Conservation (phyloP, 1,140 invertebrate species). For the Chironomus tepperi region DNA sequence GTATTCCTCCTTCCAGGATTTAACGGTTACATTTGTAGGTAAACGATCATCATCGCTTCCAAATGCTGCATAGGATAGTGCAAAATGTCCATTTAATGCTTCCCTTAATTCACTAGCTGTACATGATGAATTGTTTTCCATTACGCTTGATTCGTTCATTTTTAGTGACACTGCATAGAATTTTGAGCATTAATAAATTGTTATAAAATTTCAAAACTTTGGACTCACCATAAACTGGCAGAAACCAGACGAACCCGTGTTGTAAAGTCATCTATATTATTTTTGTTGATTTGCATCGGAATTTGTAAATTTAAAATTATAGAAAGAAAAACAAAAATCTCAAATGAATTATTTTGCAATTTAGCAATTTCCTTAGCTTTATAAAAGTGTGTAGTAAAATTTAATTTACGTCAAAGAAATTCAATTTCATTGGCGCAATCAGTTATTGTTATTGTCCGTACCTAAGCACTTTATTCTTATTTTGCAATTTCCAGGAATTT, state of each 20-base stretch:
- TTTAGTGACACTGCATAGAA: slow-evolving; percentile 36
- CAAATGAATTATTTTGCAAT: not conserved
- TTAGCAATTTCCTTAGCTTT: not conserved
- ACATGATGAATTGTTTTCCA: slow-evolving; percentile 29
- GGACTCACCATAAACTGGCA: slow-evolving; percentile 53
- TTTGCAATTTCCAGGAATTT: no score
- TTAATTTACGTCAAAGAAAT: not conserved
- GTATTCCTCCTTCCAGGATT: slow-evolving; percentile 48
- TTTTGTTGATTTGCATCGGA: not conserved
- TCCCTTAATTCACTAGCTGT: slow-evolving; percentile 32
- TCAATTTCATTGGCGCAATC: no score
- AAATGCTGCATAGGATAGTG: slow-evolving; percentile 59
- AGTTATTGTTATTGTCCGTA: no score
- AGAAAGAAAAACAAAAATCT: slow-evolving; percentile 17
- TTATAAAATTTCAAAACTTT: no score
- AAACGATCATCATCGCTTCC: slow-evolving; percentile 50
- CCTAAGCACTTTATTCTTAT: no score
- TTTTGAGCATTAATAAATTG: no score
- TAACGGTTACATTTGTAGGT: slow-evolving; percentile 55
- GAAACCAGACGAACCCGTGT: slow-evolving; percentile 73
- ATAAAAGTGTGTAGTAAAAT: not conserved
- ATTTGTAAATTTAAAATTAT: slow-evolving; percentile 16
- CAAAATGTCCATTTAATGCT: slow-evolving; percentile 68
- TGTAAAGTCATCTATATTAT: slow-evolving; percentile 46
- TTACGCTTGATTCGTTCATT: slow-evolving; percentile 45